These are phyloP conservation scores for Myotis yumanensis DNA, from an alignment of 2,113 vertebrate genomes.

Conservation along the genomic window DNA sequence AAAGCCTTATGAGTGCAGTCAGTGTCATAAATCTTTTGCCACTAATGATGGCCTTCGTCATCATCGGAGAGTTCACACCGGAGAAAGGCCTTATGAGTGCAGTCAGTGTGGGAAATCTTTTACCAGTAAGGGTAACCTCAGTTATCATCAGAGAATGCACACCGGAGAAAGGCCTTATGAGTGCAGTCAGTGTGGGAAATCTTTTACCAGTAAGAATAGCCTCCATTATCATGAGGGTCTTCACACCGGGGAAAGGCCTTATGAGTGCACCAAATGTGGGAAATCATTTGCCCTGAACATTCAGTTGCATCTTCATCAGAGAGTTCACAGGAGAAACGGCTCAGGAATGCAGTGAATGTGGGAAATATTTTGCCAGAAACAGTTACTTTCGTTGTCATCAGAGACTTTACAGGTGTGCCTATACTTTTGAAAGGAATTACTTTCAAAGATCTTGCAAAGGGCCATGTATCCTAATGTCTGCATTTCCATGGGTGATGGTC, in stretches of 20 bases:
- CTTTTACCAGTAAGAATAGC: not conserved
- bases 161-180: not conserved
- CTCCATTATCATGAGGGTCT: not conserved
- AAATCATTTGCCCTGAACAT: not conserved
- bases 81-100: too few species aligned
- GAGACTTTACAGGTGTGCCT: not conserved
- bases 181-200: not conserved
- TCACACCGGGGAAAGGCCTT: not conserved
- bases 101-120: too few species aligned
- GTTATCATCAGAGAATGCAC: too few species aligned
- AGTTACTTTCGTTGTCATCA: too few species aligned
- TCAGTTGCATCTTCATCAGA: not conserved
- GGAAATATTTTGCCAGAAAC: not conserved
- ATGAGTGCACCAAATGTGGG: not conserved
- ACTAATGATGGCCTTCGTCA: too few species aligned
- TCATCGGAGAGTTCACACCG: too few species aligned
- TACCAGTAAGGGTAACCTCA: too few species aligned
- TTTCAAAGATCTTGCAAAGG: not conserved
- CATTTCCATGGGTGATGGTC: not conserved
- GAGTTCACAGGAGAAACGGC: conserved; percentile 38
- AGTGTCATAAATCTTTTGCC: too few species aligned
- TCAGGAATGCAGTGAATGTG: conserved; percentile 14
- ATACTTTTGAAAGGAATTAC: not conserved
- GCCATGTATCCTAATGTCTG: not conserved
- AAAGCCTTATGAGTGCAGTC: too few species aligned